Evolutionary conservation across 1,140 invertebrate genomes (phyloP).

Genomic region (Nasonia vitripennis): DNA sequence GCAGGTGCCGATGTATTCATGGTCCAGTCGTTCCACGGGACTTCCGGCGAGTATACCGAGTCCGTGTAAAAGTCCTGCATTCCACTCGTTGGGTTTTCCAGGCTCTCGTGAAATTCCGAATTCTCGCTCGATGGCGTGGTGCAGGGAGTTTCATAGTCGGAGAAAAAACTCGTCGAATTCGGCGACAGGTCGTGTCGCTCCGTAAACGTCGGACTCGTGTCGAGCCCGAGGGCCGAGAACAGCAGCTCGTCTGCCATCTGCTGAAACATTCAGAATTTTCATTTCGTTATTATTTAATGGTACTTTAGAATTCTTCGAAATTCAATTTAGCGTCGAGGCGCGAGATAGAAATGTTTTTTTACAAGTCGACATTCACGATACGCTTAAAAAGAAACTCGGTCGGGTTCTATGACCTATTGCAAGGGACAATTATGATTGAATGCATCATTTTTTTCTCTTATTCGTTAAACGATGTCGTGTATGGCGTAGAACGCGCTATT

Average conservation of each 20-base stretch:
- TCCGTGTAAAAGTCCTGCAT: conserved; percentile 67
- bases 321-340: neutral
- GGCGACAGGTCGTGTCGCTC: conserved; percentile 59
- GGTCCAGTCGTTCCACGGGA: conserved; percentile 68
- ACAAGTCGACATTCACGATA: too few relatives aligned
- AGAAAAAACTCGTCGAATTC: conserved; percentile 51
- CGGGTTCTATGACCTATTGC: neutral
- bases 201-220: conserved; percentile 58
- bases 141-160: conserved; percentile 65
- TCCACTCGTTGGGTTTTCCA: conserved; percentile 39
- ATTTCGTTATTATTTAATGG: neutral
- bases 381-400: too few relatives aligned
- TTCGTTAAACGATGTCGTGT: too few relatives aligned
- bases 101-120: conserved; percentile 60
- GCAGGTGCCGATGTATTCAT: conserved; percentile 55
- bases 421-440: too few relatives aligned
- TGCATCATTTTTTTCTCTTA: too few relatives aligned
- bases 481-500: neutral
- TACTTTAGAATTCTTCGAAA: neutral
- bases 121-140: conserved; percentile 62
- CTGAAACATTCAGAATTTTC: neutral
- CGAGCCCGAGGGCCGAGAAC: conserved; percentile 69
- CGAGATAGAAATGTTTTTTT: too few relatives aligned
- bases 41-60: conserved; percentile 65
- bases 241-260: conserved; percentile 72